These are phyloP conservation scores for Ammodytes marinus DNA, from an alignment of 2,113 vertebrate genomes.

Conservation along the genomic window DNA sequence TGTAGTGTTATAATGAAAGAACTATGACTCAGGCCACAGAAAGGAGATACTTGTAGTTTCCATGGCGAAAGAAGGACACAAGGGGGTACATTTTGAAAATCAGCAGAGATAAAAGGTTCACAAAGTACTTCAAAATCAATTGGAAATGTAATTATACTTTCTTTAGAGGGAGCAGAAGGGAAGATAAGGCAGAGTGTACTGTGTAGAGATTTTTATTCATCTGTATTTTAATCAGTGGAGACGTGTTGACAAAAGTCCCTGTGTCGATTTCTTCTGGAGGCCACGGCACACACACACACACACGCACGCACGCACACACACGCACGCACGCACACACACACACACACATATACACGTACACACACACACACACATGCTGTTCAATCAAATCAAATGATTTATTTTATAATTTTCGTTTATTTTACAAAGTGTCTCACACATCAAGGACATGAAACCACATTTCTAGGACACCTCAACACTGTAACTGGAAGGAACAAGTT, in stretches of 20 bases:
- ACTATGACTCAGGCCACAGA: not conserved
- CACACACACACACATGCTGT: too few relatives aligned
- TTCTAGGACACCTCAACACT: not conserved
- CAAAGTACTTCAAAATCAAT: conserved; percentile 23
- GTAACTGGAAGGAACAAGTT: not conserved
- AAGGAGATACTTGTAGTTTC: conserved; percentile 11
- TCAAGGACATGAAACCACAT: conserved; percentile 17
- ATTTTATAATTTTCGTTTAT: not conserved
- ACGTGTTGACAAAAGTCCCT: not conserved
- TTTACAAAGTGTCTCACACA: not conserved
- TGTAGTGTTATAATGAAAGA: conserved; percentile 41
- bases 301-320: too few relatives aligned
- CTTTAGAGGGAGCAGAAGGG: conserved; percentile 1
- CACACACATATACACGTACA: too few relatives aligned
- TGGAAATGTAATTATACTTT: conserved; percentile 18
- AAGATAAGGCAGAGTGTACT: not conserved
- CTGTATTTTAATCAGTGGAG: conserved; percentile 9
- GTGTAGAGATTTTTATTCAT: not conserved
- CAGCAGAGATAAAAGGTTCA: conserved; percentile 23
- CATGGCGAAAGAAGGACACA: not conserved
- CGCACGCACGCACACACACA: too few relatives aligned
- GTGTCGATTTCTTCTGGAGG: conserved; percentile 9
- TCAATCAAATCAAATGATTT: conserved; percentile 6
- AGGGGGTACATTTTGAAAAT: conserved; percentile 18
- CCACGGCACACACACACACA: not conserved